Conservation (phyloP, 2,113 vertebrate genomes). For the Calidris pygmaea region DNA sequence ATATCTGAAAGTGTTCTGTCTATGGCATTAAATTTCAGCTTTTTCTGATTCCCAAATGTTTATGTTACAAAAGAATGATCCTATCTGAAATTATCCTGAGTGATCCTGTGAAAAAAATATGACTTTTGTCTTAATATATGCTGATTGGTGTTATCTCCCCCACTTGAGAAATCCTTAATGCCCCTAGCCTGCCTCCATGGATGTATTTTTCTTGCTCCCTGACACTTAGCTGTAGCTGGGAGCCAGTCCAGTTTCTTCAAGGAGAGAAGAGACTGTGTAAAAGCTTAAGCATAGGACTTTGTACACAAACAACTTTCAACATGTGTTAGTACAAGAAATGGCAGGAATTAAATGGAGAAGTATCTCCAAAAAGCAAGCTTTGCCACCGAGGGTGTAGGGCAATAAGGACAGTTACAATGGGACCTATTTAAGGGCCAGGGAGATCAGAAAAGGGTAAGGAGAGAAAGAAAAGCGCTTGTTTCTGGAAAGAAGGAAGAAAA, state of each 20-base stretch:
- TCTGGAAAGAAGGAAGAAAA: not conserved
- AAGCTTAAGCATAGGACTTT: not conserved
- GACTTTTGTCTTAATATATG: not conserved
- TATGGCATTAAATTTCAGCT: not conserved
- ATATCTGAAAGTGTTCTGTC: not conserved
- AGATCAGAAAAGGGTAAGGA: not conserved
- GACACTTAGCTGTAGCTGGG: not conserved
- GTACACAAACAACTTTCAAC: not conserved
- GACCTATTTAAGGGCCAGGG: not conserved
- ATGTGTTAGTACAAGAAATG: not conserved
- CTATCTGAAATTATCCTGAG: not conserved
- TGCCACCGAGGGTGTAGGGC: rapidly evolving
- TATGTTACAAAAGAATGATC: not conserved
- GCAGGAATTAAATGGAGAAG: not conserved
- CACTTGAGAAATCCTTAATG: not conserved
- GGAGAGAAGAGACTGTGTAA: not conserved
- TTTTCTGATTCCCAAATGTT: not conserved
- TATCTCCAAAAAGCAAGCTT: not conserved
- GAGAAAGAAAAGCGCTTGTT: not conserved
- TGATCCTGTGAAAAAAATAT: not conserved
- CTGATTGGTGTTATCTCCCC: not conserved
- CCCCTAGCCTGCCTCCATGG: not conserved
- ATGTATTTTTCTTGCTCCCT: not conserved
- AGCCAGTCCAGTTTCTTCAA: not conserved
- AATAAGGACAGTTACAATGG: not conserved